Evolutionary conservation across 2,113 vertebrate species (phyloP).

Genomic region (Cyprinodon variegatus): DNA sequence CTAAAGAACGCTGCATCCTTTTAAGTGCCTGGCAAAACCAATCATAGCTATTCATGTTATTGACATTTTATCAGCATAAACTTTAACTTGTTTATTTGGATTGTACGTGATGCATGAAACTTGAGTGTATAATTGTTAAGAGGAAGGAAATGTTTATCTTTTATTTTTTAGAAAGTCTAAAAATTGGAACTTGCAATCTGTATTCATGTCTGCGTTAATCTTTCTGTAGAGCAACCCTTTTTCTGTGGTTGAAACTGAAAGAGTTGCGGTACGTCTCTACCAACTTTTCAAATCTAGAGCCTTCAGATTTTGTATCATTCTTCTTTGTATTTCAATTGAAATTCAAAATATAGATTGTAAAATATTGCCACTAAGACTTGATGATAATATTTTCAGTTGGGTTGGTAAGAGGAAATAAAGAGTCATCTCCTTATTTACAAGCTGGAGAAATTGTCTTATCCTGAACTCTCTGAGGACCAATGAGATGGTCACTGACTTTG

Average conservation of each 20-base stretch:
- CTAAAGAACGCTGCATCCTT: background rate
- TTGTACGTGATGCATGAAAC: background rate
- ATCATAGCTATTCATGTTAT: background rate
- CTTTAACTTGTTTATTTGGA: background rate
- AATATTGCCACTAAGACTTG: background rate
- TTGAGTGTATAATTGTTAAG: background rate
- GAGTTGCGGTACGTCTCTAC: background rate
- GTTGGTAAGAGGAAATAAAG: no score
- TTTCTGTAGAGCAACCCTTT: background rate
- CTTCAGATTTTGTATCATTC: background rate
- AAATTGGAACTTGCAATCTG: background rate
- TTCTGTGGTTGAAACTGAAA: background rate
- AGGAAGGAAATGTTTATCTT: background rate
- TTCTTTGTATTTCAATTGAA: background rate
- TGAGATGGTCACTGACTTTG: no score
- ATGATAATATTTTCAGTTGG: no score
- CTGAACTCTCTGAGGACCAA: no score
- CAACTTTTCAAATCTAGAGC: background rate
- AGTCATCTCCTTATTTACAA: no score
- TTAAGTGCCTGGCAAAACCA: background rate
- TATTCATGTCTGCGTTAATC: background rate
- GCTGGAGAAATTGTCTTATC: no score
- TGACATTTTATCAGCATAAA: background rate
- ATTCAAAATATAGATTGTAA: no score
- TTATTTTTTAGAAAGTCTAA: background rate